A percentile compares a stretch with the other conserved stretches of the same genome.
Evolutionary conservation across 1,140 invertebrate genomes (phyloP).

Genomic region (Leptinotarsa defecta): DNA sequence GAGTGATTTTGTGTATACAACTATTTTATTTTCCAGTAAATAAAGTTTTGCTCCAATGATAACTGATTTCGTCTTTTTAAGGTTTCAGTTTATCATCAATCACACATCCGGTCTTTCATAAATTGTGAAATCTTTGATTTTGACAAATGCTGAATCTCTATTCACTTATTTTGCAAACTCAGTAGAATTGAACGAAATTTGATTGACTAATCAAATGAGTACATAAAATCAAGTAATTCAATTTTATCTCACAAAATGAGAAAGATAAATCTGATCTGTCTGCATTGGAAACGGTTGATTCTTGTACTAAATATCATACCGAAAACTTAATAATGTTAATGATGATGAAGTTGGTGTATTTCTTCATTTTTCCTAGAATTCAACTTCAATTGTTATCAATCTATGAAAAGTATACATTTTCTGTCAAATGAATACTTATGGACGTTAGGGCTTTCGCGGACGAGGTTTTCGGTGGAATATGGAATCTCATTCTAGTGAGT

Average conservation of each 20-base stretch:
- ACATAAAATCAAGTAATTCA: not conserved
- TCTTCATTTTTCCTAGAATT: slow-evolving; percentile 32
- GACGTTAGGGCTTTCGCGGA: slow-evolving; percentile 32
- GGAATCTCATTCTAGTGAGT: too few relatives aligned
- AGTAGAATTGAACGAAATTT: slow-evolving; percentile 20
- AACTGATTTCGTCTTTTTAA: slow-evolving; percentile 21
- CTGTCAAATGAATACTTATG: slow-evolving; percentile 34
- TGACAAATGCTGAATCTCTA: slow-evolving; percentile 32
- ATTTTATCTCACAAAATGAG: slow-evolving; percentile 20
- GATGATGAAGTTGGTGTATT: slow-evolving; percentile 29
- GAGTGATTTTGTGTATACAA: slow-evolving; percentile 36
- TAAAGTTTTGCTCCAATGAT: slow-evolving; percentile 27
- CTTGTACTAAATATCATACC: slow-evolving; percentile 35
- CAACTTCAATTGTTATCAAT: slow-evolving; percentile 30
- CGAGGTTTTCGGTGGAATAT: too few relatives aligned
- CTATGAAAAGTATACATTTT: slow-evolving; percentile 33
- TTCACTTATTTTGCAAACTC: slow-evolving; percentile 24
- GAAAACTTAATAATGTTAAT: slow-evolving; percentile 34
- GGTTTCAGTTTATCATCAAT: slow-evolving; percentile 28
- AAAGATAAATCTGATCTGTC: slow-evolving; percentile 34
- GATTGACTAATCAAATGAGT: slow-evolving; percentile 27
- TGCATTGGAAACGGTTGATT: slow-evolving; percentile 26
- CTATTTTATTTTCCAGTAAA: slow-evolving; percentile 29
- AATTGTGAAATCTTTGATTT: slow-evolving; percentile 30
- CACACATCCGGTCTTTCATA: slow-evolving; percentile 21